Base-by-base conservation (phyloP, 1,140 invertebrate genomes). In the Temnothorax curvispinosus region DNA sequence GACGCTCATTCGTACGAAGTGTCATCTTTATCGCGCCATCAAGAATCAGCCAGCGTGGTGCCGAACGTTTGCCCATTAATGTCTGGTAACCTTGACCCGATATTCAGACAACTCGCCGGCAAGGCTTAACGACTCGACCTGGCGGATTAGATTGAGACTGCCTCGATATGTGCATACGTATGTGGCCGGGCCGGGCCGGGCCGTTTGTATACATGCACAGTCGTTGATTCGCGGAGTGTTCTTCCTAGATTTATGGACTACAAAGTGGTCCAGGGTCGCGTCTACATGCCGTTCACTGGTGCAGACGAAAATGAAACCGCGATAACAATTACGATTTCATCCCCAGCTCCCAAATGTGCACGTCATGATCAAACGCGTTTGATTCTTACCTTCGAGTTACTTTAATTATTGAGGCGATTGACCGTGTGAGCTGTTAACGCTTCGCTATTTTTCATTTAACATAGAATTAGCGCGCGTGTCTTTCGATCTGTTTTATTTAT, bases 71-170 rank as follows among this genome's bases (percentile, higher is more conserved):
- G 52, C 60, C 80, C 56, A 77, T 85, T 87, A 82, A 75, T n/a
- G 38, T 75, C 38, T 52, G n/a, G n/a, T 78, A 90, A 90, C 89
- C 89, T 90, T 90, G 88, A 90, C 89, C 89, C 44, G 62, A 77
- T 90, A 90, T 90, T 90, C 71, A 60, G 27, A 78, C 88, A 90
- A 90, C 64, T 86, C 41, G 50, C 38, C 35, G 72, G 44, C 88
- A 90, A 90, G 89, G 89, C 75, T 86, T 86, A 21, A 85, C 86
- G 81, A 65, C 71, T 90, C 86, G 74, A 88, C 89, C 85, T 90
- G 88, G 85, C 86, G 58, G 76, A 81, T 88, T 90, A 88, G 50
- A 90, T 85, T 78, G 65, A 77, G 60, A 80, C 58, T 69, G 35
- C 41, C 76, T 89, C 72, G 65, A 71, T 35, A 32, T 15, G 27